Evolutionary conservation across 2,113 vertebrate species (phyloP), one percentile per base, ranked within the genome.

Genomic region (Nothocercus julius): DNA sequence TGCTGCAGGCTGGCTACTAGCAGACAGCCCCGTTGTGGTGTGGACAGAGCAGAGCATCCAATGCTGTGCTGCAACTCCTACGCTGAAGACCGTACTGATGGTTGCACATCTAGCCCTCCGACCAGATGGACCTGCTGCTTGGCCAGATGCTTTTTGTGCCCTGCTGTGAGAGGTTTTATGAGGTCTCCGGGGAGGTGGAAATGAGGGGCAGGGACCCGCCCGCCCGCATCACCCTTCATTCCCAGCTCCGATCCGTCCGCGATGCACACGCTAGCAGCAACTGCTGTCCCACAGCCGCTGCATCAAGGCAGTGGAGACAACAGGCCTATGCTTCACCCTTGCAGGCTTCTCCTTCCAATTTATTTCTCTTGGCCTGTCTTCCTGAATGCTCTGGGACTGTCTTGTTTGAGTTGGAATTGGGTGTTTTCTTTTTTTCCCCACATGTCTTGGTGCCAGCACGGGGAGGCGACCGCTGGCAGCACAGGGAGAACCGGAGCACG

Each of bases 1-100:
- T 4, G 2, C 0, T 0, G 7, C 6, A 38, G 16, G 4, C 9
- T 32, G 40, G 1, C 7, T 28, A 30, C 54, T 58, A 58, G 54
- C 28, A 58, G 54, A 32, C 30, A 58, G 54, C 54, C 32, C 54
- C 28, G 11, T 10, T 12, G 16, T 58, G 54, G 30, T 32, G 28
- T 58, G 54, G 16, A 32, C 18, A 16, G 54, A 58, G 54, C 17
- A 58, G 58, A 27, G 4, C 0, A 24, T 32, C 62, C 6, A 53
- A 28, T 36, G 25, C 69, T 78, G 8, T 32, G 5, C 28, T 58
- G 54, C 54, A 32, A 56, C 28, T 18, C 7, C 34, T 36, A 22
- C 17, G 22, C 4, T 36, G 24, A 63, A 63, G 34, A 63, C 34
- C 9, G 24, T 17, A 22, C 34, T 63, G 22, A 63, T 12, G 34